Percentiles rank a stretch among this genome's conserved stretches.
Conservation (phyloP, 2,113 vertebrate genomes). For the Amblyornis subalaris region DNA sequence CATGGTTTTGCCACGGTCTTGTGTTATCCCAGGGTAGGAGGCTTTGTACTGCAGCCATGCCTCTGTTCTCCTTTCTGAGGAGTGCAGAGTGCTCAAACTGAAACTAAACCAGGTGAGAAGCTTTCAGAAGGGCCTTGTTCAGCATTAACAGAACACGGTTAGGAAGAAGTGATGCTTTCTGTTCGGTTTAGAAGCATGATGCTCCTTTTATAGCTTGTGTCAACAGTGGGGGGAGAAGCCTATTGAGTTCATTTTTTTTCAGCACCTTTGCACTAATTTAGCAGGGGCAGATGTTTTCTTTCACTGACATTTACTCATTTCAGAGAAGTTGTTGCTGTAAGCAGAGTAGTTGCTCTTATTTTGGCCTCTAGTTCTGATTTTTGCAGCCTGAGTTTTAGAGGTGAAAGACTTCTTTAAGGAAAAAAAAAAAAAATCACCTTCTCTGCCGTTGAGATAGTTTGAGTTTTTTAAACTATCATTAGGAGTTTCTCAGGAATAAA, state of each 20-base stretch:
- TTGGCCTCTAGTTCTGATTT: conserved; percentile 34
- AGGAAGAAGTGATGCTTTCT: neutral
- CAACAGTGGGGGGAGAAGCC: neutral
- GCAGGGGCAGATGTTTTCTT: conserved; percentile 13
- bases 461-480: conserved; percentile 12
- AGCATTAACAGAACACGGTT: neutral
- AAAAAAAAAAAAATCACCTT: neutral
- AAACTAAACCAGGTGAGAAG: neutral
- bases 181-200: neutral
- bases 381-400: conserved; percentile 21
- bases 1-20: neutral
- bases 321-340: conserved; percentile 19
- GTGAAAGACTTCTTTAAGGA: neutral
- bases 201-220: neutral
- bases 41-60: neutral
- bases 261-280: conserved; percentile 7
- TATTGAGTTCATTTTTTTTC: neutral
- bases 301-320: neutral
- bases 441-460: neutral
- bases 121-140: neutral
- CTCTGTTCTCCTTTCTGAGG: neutral
- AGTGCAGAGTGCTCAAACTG: neutral
- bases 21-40: neutral
- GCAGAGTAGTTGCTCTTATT: conserved; percentile 10
- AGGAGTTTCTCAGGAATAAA: conserved; percentile 58